Conservation (phyloP, 2,888 invertebrate genomes). For the Apamea monoglypha region DNA sequence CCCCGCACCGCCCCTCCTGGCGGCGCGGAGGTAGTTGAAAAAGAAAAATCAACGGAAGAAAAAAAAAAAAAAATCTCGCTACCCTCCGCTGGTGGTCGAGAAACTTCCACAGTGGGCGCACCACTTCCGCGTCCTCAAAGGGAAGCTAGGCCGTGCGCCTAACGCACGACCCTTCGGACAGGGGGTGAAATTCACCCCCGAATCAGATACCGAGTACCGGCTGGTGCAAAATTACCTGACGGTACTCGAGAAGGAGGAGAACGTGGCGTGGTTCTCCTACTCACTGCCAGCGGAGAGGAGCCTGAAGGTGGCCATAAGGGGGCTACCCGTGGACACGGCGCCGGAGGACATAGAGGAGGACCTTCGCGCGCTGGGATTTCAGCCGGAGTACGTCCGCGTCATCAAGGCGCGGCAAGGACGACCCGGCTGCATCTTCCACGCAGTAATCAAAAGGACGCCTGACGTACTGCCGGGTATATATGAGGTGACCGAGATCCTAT, state of each 20-base stretch:
- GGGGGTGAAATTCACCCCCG: too few relatives aligned
- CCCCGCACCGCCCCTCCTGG: neutral
- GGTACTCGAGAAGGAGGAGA: neutral
- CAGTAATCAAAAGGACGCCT: neutral
- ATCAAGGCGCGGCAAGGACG: slow-evolving; percentile 11
- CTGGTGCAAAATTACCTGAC: neutral
- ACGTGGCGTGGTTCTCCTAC: neutral
- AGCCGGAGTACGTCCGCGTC: slow-evolving; percentile 20
- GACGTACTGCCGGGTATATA: neutral
- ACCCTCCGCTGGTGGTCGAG: slow-evolving; percentile 60
- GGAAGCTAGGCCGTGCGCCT: slow-evolving; percentile 27
- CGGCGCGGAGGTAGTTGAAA: too few relatives aligned
- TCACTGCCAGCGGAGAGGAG: neutral
- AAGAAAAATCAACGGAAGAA: too few relatives aligned
- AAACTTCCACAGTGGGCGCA: slow-evolving; percentile 46
- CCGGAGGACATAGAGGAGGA: slow-evolving; percentile 25
- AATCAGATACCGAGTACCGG: neutral
- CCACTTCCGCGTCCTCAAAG: slow-evolving; percentile 37
- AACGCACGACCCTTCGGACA: too few relatives aligned
- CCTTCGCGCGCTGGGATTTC: neutral
- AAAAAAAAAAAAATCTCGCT: slow-evolving; percentile 7
- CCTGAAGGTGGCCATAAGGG: slow-evolving; percentile 13
- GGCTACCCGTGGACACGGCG: slow-evolving; percentile 52
- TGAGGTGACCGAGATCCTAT: too few relatives aligned
- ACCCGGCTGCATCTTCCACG: slow-evolving; percentile 32